Percentiles rank a stretch among this genome's conserved stretches.
Evolutionary conservation across 2,113 vertebrate genomes (phyloP).

Genomic region (Caranx melampygus): DNA sequence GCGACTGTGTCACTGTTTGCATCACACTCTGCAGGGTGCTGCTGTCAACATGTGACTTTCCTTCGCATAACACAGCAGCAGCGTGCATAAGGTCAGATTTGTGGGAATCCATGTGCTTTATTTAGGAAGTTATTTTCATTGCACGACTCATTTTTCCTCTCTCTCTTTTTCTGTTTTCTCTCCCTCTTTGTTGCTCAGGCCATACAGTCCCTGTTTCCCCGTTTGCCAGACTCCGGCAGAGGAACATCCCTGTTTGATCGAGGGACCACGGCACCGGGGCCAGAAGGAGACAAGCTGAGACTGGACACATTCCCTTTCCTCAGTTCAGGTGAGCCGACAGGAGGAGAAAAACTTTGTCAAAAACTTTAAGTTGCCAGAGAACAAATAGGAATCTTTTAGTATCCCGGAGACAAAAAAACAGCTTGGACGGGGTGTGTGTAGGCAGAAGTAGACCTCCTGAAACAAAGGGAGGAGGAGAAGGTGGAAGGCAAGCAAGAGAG

Average conservation of each 20-base stretch:
- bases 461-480: conserved; percentile 50
- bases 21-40: conserved; percentile 60
- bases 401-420: conserved; percentile 8
- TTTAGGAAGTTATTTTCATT: conserved; percentile 35
- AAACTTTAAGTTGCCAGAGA: not conserved
- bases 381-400: conserved; percentile 30
- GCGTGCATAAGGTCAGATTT: conserved; percentile 15
- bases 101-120: conserved; percentile 12
- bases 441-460: conserved; percentile 2
- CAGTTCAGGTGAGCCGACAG: conserved; percentile 84
- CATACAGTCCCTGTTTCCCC: conserved; percentile 91
- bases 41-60: conserved; percentile 57
- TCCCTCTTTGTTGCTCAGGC: conserved; percentile 75
- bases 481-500: conserved; percentile 29
- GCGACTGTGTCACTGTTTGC: conserved; percentile 68
- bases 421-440: not conserved
- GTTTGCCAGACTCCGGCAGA: conserved; percentile 86
- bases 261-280: conserved; percentile 75
- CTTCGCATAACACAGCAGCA: not conserved
- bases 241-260: conserved; percentile 86
- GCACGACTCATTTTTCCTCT: conserved; percentile 5
- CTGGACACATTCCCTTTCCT: conserved; percentile 90
- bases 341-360: conserved; percentile 20
- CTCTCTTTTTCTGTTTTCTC: conserved; percentile 2
- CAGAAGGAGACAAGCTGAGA: conserved; percentile 90